Evolutionary conservation across 2,113 vertebrate species (phyloP), one percentile per base, ranked within the genome.

Genomic region (Dendropsophus ebraccatus): DNA sequence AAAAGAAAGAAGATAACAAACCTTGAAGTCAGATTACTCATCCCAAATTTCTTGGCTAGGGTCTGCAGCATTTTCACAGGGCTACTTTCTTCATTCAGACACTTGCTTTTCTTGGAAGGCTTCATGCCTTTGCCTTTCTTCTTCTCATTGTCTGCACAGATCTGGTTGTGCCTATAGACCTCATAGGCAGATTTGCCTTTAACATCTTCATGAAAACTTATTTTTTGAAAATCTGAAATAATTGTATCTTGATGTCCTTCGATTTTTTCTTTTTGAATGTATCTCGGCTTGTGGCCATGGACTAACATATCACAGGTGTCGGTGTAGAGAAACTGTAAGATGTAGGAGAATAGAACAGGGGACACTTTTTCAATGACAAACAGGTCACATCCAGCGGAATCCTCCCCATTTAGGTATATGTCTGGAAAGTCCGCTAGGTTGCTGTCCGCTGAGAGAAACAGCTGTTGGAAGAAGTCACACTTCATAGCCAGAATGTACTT

Each of bases 231-330:
- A 89, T 92, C 95, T 87, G 93, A 95, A 93, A 97, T 96, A 75
- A 95, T 91, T 89, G 90, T 93, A 70, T 93, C 92, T 87, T 96
- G 92, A 88, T 93, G 91, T 77, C 95, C 93, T 58, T 94, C 83
- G 0, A 90, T 41, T 47, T 89, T 92, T 88, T 85, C 89, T 88
- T 91, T 94, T 37, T 60, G 67, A 0, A 90, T 83, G 25, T 93
- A 74, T 90, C 89, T 95, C 30, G 96, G 97, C 88, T 90, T 94
- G 78, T 92, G 93, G 9, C 96, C 97, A 0, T 96, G 94, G 74
- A 95, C 94, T 88, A 99, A 90, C 90, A 99, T 94, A 89, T 99
- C 95, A 87, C 97, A 99, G 11, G 95, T 96, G 89, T 99, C 97
- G 0, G 96, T 97, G 89, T 99, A 99, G 87, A 99, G 94, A 92